Percentiles rank a stretch among this genome's conserved stretches.
Conservation (phyloP, 2,888 invertebrate genomes). For the Neelides folsomi region DNA sequence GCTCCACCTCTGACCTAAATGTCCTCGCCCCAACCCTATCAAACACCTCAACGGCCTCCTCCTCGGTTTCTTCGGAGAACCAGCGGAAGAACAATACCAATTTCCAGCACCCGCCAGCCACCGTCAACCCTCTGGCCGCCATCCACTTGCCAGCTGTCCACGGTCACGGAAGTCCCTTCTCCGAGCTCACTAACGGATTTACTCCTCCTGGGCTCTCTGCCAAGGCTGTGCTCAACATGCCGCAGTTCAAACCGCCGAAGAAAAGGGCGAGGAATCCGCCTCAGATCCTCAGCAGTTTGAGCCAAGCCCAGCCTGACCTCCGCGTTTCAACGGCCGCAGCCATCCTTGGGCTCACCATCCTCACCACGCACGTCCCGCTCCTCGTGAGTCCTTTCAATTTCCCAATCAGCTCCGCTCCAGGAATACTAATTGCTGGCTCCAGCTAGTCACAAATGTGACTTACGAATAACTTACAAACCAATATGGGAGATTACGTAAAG, state of each 20-base stretch:
- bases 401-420: too few species aligned
- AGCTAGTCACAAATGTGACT: too few species aligned
- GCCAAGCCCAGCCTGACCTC: constrained; percentile 1
- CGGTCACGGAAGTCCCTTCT: too few species aligned
- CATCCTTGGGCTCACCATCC: constrained; percentile 19
- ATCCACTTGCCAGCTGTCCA: too few species aligned
- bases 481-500: too few species aligned
- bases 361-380: constrained; percentile 24
- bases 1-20: too few species aligned
- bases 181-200: constrained; percentile 11
- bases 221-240: constrained; percentile 24
- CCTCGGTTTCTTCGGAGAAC: constrained; percentile 21
- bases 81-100: constrained; percentile 1
- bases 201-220: constrained; percentile 24
- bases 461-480: too few species aligned
- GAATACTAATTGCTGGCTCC: too few species aligned
- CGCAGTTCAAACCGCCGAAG: constrained; percentile 16
- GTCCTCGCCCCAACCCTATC: constrained; percentile 19
- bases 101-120: too few species aligned
- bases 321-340: constrained; percentile 22
- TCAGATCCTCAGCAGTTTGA: background rate
- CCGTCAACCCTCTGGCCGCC: too few species aligned
- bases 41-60: constrained; percentile 24
- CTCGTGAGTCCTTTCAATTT: constrained; percentile 12
- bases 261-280: background rate